phyloP scores from a whole-genome alignment of 2,888 invertebrate genomes.

The Sycophila texana region DNA sequence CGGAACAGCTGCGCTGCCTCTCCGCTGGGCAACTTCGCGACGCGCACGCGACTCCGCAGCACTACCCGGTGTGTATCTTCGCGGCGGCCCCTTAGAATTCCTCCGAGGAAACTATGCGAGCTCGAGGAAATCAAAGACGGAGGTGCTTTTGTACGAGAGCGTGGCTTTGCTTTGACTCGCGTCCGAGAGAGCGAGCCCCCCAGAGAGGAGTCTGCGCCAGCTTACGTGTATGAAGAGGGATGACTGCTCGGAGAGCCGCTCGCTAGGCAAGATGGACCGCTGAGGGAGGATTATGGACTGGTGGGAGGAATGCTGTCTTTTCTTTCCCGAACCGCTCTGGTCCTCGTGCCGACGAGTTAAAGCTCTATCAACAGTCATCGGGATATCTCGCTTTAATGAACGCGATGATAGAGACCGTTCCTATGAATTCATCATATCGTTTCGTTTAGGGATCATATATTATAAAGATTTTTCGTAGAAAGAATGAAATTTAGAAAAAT shows the following conservation, averaged over 20 bases:
- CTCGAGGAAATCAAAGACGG: constrained; percentile 47
- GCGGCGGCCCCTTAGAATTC: constrained; percentile 11
- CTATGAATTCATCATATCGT: too few relatives aligned
- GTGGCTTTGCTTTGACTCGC: neutral
- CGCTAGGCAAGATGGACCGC: neutral
- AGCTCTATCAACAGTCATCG: too few relatives aligned
- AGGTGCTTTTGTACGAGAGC: neutral
- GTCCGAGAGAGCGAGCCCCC: neutral
- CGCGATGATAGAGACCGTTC: too few relatives aligned
- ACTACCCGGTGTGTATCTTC: neutral
- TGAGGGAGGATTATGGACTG: neutral
- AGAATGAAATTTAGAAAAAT: too few relatives aligned
- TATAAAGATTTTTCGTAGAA: too few relatives aligned
- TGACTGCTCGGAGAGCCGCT: neutral
- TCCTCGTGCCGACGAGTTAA: too few relatives aligned
- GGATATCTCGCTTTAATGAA: too few relatives aligned
- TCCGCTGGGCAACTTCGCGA: neutral
- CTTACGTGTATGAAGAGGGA: constrained; percentile 1
- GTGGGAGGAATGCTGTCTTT: neutral
- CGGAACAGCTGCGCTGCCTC: constrained; percentile 26
- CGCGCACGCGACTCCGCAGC: neutral
- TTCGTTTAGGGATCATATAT: too few relatives aligned
- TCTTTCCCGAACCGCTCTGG: too few relatives aligned
- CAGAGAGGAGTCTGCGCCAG: neutral
- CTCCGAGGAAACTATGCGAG: constrained; percentile 39